Conservation (phyloP, 2,888 invertebrate genomes). For the Zele albiditarsus region DNA sequence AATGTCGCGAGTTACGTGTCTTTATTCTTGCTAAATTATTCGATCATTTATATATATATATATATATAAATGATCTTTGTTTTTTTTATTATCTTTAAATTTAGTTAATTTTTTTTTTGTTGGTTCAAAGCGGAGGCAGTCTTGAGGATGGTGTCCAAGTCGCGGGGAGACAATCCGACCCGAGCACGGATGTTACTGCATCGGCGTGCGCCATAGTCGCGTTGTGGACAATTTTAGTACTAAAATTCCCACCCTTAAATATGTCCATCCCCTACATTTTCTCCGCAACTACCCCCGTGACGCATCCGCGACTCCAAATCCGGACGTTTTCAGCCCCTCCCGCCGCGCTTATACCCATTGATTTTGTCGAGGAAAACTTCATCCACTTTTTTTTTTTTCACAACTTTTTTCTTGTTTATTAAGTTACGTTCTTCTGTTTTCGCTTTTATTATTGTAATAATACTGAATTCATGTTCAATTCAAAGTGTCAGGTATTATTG, state of each 20-base stretch:
- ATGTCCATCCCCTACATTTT: constrained; percentile 49
- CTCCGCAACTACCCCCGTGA: constrained; percentile 52
- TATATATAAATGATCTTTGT: constrained; percentile 3
- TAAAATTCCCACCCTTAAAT: constrained; percentile 56
- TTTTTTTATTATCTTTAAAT: constrained; percentile 23
- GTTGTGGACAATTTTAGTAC: constrained; percentile 64
- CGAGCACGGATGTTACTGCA: constrained; percentile 68
- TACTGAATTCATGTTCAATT: background rate
- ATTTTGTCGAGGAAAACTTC: constrained; percentile 33
- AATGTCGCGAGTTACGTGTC: background rate
- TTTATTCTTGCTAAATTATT: constrained; percentile 5
- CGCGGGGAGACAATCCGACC: constrained; percentile 64
- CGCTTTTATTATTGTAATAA: background rate
- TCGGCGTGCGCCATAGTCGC: constrained; percentile 68
- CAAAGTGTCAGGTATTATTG: background rate
- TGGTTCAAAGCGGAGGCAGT: constrained; percentile 60
- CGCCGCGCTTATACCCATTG: constrained; percentile 35
- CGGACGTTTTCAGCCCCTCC: constrained; percentile 43
- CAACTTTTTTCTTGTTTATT: background rate
- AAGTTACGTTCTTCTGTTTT: background rate
- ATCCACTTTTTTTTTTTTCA: constrained; percentile 1
- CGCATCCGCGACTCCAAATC: constrained; percentile 56
- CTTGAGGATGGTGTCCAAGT: constrained; percentile 64
- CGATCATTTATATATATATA: background rate
- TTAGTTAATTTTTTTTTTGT: constrained; percentile 37